Evolutionary conservation across 2,113 vertebrate genomes (phyloP).

Genomic region (Holacanthus passer): DNA sequence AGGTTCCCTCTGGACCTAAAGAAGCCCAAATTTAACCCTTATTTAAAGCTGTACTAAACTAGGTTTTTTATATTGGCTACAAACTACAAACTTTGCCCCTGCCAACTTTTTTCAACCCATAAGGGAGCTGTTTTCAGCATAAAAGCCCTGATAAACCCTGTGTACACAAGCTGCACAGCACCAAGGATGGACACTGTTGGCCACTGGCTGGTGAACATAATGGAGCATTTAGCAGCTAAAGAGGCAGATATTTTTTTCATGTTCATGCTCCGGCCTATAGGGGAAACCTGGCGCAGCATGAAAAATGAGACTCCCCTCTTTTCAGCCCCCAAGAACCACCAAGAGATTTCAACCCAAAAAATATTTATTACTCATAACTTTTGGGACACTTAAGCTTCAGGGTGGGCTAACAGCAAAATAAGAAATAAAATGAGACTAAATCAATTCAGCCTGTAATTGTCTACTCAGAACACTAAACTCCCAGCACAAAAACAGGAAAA

Average conservation of each 20-base stretch:
- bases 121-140: neutral
- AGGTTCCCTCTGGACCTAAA: neutral
- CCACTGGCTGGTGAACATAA: neutral
- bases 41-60: neutral
- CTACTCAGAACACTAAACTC: neutral
- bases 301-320: constrained; percentile 15
- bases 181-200: neutral
- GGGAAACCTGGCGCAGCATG: constrained; percentile 13
- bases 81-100: neutral
- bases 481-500: neutral
- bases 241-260: neutral
- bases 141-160: neutral
- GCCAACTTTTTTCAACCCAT: neutral
- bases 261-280: neutral
- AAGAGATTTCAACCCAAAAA: neutral
- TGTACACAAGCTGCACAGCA: neutral
- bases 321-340: neutral
- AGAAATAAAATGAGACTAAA: neutral
- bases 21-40: neutral
- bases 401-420: constrained; percentile 1
- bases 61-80: neutral
- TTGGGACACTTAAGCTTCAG: neutral
- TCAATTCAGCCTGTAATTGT: neutral
- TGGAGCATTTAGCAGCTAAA: neutral
- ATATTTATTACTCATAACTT: constrained; percentile 9